A percentile compares a stretch with the other conserved stretches of the same genome.
These are phyloP conservation scores for Standfussiana lucernea DNA, from an alignment of 2,888 invertebrate species.

Conservation along the genomic window DNA sequence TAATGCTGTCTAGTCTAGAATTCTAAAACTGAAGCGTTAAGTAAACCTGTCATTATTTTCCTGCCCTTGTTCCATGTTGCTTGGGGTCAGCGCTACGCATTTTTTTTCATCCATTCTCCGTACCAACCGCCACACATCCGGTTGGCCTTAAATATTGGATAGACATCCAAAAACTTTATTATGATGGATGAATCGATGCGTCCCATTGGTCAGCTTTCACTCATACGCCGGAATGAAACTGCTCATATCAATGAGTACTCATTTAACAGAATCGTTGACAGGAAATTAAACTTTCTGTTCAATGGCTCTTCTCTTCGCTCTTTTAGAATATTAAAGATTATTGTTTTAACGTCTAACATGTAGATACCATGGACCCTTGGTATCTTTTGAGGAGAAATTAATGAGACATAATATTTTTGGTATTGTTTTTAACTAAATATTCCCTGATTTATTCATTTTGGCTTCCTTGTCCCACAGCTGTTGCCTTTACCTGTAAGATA, in stretches of 20 bases:
- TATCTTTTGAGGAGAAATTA: conserved; percentile 1
- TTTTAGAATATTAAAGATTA: background rate
- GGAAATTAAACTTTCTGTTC: background rate
- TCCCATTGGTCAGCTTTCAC: background rate
- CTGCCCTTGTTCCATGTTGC: background rate
- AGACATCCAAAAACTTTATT: background rate
- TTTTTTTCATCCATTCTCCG: background rate
- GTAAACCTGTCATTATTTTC: background rate
- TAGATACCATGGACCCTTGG: no score
- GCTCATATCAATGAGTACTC: background rate
- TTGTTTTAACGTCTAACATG: background rate
- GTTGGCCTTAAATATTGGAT: background rate
- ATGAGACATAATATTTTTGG: background rate
- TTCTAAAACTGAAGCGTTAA: background rate
- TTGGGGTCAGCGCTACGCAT: background rate
- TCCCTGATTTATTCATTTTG: background rate
- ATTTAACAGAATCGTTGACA: background rate
- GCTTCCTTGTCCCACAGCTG: background rate
- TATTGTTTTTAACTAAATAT: background rate
- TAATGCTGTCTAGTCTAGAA: background rate
- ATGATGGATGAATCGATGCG: background rate
- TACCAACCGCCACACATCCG: background rate
- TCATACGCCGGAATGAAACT: background rate
- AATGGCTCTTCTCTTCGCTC: background rate
- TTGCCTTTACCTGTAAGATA: conserved; percentile 13